These are phyloP conservation scores for Artemia franciscana DNA, from an alignment of 1,140 invertebrate genomes.

Conservation along the genomic window DNA sequence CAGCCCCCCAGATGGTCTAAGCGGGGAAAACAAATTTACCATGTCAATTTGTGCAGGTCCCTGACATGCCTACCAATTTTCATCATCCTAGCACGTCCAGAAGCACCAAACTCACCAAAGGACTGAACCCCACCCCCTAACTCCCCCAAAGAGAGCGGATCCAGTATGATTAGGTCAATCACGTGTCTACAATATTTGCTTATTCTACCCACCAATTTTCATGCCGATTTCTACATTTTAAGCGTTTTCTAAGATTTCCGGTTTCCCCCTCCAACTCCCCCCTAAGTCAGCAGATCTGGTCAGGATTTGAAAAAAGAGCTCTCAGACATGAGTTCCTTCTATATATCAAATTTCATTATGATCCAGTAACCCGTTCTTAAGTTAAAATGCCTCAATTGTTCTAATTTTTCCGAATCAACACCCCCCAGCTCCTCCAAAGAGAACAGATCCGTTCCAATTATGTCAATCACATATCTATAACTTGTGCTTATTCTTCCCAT, in stretches of 20 bases:
- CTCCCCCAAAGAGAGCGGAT: not conserved
- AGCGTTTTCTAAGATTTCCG: not conserved
- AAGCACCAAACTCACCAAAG: not conserved
- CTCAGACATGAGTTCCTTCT: not conserved
- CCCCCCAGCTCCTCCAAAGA: not conserved
- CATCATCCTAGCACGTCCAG: not conserved
- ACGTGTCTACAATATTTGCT: not conserved
- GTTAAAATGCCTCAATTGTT: not conserved
- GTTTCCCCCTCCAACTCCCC: not conserved
- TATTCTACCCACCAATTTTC: not conserved
- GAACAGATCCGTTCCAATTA: not conserved
- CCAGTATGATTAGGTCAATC: no score
- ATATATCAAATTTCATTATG: not conserved
- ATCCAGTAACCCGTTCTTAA: not conserved
- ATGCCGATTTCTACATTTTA: not conserved
- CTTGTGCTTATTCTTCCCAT: not conserved
- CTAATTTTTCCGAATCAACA: not conserved
- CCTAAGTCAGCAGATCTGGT: not conserved
- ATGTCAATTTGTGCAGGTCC: not conserved
- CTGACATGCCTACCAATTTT: not conserved
- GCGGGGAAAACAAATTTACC: not conserved
- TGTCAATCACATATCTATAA: not conserved
- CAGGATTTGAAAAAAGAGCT: not conserved
- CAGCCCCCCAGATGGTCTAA: not conserved
- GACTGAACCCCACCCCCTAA: no score